A percentile compares a stretch with the other conserved stretches of the same genome.
These are phyloP conservation scores for Raja brachyura DNA, from an alignment of 2,113 vertebrate species.

Conservation along the genomic window DNA sequence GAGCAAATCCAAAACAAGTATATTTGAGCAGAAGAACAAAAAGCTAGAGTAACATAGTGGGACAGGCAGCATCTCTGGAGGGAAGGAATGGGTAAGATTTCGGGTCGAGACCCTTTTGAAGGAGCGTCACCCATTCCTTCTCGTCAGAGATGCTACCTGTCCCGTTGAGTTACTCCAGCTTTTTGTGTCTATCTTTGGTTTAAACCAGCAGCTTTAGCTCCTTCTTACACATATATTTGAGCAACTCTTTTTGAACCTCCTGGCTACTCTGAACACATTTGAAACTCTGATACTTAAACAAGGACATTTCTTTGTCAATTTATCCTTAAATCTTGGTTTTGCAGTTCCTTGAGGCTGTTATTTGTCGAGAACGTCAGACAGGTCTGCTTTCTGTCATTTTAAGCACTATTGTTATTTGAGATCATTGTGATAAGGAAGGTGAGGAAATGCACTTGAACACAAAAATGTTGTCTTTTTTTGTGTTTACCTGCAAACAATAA, in stretches of 20 bases:
- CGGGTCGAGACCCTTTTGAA: too few species aligned
- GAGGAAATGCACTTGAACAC: not conserved
- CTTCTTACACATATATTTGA: too few species aligned
- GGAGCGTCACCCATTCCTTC: too few species aligned
- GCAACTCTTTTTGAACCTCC: constrained; percentile 4
- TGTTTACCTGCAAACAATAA: constrained; percentile 11
- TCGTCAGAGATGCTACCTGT: too few species aligned
- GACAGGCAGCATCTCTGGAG: too few species aligned
- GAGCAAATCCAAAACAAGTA: not conserved
- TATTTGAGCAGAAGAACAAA: too few species aligned
- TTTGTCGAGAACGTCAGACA: not conserved
- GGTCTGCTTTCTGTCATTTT: constrained; percentile 11
- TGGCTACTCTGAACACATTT: not conserved
- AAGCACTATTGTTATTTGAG: constrained; percentile 25
- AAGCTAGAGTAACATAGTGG: too few species aligned
- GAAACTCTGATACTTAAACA: not conserved
- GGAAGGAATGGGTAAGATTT: too few species aligned
- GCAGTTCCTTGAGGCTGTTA: not conserved
- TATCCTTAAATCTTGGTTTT: not conserved
- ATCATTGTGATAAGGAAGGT: not conserved
- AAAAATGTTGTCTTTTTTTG: not conserved
- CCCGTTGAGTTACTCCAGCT: too few species aligned
- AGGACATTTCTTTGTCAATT: too few species aligned
- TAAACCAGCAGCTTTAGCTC: too few species aligned
- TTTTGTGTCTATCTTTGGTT: too few species aligned